These are phyloP conservation scores for Morpho helenor DNA, from an alignment of 2,888 invertebrate species.

Conservation along the genomic window DNA sequence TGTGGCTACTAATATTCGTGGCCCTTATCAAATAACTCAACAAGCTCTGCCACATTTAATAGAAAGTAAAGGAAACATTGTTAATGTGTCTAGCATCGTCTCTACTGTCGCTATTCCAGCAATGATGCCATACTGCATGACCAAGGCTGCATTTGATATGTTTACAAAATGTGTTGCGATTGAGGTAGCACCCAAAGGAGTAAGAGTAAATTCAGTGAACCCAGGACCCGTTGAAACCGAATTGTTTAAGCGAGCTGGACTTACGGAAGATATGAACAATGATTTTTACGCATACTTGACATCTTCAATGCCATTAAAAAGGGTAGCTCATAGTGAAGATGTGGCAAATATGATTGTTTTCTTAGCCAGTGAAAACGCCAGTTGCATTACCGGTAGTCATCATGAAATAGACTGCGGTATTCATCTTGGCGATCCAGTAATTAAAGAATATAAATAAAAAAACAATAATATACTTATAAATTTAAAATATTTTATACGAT, in stretches of 20 bases:
- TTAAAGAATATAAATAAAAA: neutral
- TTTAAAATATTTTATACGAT: too few relatives aligned
- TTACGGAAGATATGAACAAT: constrained; percentile 41
- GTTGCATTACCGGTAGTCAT: constrained; percentile 51
- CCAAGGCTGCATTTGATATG: constrained; percentile 61
- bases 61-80: constrained; percentile 51
- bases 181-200: constrained; percentile 47
- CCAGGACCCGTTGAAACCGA: constrained; percentile 59
- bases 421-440: constrained; percentile 37
- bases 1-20: constrained; percentile 54
- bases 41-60: constrained; percentile 46
- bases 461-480: too few relatives aligned
- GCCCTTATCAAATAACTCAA: constrained; percentile 48
- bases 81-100: constrained; percentile 56
- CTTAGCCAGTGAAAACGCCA: constrained; percentile 54
- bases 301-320: constrained; percentile 42
- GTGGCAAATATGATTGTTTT: constrained; percentile 53
- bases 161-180: constrained; percentile 59
- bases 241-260: constrained; percentile 47
- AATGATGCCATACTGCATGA: constrained; percentile 57
- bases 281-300: constrained; percentile 40
- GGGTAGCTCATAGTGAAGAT: constrained; percentile 45
- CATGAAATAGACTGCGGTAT: constrained; percentile 54
- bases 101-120: constrained; percentile 43
- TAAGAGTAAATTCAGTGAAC: constrained; percentile 59